Conservation (phyloP, 1,140 invertebrate genomes). For the Chrysopa pallens region DNA sequence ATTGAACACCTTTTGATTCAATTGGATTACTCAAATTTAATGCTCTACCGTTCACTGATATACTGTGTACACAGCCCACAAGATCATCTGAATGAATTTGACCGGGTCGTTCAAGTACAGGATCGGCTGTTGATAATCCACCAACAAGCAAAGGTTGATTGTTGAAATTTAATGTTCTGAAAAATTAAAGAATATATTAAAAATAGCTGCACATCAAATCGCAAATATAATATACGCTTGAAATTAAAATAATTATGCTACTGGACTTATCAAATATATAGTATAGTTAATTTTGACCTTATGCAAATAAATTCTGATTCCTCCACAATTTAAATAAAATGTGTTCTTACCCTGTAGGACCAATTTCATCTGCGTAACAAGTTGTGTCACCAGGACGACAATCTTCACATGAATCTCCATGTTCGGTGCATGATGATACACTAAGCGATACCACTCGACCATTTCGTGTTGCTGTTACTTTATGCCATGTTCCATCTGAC, state of each 20-base stretch:
- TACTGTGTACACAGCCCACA: conserved; percentile 80
- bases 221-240: too few species aligned
- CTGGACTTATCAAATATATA: too few species aligned
- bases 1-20: conserved; percentile 45
- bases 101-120: conserved; percentile 66
- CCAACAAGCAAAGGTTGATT: conserved; percentile 72
- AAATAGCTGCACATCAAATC: too few species aligned
- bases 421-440: conserved; percentile 59
- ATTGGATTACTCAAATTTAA: conserved; percentile 64
- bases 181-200: conserved; percentile 18
- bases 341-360: conserved; percentile 54
- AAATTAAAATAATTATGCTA: too few species aligned
- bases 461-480: conserved; percentile 78
- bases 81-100: conserved; percentile 84
- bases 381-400: conserved; percentile 59
- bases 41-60: conserved; percentile 65
- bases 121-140: conserved; percentile 64
- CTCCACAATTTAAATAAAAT: too few species aligned
- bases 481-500: conserved; percentile 77
- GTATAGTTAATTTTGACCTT: too few species aligned
- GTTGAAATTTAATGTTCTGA: conserved; percentile 81
- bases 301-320: too few species aligned
- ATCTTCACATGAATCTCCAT: conserved; percentile 70
- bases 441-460: conserved; percentile 69
- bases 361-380: conserved; percentile 70